These are phyloP conservation scores for Onchidella celtica DNA, from an alignment of 2,888 invertebrate genomes.

Conservation along the genomic window DNA sequence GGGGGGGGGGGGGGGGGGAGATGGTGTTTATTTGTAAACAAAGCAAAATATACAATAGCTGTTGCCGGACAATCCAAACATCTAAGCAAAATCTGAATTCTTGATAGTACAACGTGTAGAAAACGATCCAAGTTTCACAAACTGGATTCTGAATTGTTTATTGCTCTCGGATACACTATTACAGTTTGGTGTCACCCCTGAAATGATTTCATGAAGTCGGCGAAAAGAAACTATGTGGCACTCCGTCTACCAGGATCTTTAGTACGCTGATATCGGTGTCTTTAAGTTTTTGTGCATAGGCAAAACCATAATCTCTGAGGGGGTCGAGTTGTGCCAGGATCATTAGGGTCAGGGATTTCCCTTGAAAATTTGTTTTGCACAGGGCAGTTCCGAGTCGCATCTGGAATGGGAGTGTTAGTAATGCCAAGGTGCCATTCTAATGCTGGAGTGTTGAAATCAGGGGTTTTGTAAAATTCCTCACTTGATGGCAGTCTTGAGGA, in stretches of 20 bases:
- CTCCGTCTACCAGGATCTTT: neutral
- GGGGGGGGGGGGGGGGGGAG: no score
- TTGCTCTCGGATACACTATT: no score
- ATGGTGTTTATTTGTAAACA: no score
- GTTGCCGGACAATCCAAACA: no score
- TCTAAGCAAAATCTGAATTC: no score
- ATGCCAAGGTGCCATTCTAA: neutral
- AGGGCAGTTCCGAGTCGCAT: neutral
- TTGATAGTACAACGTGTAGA: no score
- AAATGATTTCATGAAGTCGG: conserved; percentile 17
- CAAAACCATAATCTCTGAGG: neutral
- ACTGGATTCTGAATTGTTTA: no score
- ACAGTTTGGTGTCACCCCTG: no score
- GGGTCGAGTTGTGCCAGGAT: conserved; percentile 26
- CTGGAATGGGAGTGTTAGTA: neutral
- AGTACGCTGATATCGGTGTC: neutral
- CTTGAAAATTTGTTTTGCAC: neutral
- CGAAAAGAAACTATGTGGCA: conserved; percentile 22
- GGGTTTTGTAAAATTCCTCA: conserved; percentile 5
- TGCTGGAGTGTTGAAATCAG: neutral
- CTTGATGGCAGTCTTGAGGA: neutral
- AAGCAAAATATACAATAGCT: no score
- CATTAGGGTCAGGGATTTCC: neutral
- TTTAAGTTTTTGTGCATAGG: neutral
- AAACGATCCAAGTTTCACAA: no score